These are phyloP conservation scores for Haliclystus octoradiatus DNA, from an alignment of 30 jellyfish, hydroid and myxozoan species.

Conservation along the genomic window DNA sequence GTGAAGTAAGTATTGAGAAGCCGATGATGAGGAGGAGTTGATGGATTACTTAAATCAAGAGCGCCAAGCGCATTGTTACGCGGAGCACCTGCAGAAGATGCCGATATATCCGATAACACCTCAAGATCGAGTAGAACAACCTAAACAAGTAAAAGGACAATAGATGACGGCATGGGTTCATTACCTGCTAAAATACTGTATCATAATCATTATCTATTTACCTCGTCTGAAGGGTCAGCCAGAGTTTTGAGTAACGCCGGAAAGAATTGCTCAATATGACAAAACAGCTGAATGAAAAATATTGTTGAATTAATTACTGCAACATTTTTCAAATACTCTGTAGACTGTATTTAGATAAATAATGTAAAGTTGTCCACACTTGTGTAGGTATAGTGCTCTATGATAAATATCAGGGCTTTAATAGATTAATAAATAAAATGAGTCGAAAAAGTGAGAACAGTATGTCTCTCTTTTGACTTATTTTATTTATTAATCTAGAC, in stretches of 20 bases:
- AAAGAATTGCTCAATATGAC: constrained; percentile 72
- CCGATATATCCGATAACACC: constrained; percentile 84
- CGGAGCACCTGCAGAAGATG: constrained; percentile 96
- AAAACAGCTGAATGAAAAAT: constrained; percentile 45
- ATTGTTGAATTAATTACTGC: too few relatives aligned
- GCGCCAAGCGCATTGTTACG: constrained; percentile 41
- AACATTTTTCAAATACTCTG: too few relatives aligned
- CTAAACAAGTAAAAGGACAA: too few relatives aligned
- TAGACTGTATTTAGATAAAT: too few relatives aligned
- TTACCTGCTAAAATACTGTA: not conserved
- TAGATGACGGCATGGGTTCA: not conserved
- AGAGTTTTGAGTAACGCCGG: constrained; percentile 81
- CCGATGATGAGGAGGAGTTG: constrained; percentile 52
- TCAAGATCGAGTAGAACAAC: constrained; percentile 88
- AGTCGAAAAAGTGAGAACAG: too few relatives aligned
- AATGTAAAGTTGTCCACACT: too few relatives aligned
- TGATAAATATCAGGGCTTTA: too few relatives aligned
- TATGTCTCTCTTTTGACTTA: too few relatives aligned
- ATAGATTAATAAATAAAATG: too few relatives aligned
- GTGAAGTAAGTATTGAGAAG: constrained; percentile 71
- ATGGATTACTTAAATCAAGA: constrained; percentile 31
- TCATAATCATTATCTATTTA: constrained; percentile 2
- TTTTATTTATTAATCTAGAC: too few relatives aligned
- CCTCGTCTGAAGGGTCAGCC: constrained; percentile 89
- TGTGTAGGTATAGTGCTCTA: too few relatives aligned